phyloP scores from a whole-genome alignment of 2,797 vertebrate species.

The Oreochromis grahami region DNA sequence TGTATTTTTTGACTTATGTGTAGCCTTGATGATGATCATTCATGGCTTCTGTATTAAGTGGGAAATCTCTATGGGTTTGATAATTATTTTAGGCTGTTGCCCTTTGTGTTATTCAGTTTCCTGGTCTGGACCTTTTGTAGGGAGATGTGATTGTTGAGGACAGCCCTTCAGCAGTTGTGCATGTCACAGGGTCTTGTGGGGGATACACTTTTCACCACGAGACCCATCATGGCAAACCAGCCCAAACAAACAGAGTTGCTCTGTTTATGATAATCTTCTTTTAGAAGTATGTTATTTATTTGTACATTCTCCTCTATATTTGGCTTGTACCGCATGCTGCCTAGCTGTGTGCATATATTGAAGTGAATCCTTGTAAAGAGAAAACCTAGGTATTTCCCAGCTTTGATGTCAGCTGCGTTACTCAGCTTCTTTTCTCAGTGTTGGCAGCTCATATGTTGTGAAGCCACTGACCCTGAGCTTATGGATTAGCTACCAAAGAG shows the following conservation, averaged over 20 bases:
- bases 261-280: conserved; percentile 35
- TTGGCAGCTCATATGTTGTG: conserved; percentile 6
- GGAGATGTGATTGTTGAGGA: conserved; percentile 69
- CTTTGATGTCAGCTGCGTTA: conserved; percentile 1
- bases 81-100: conserved; percentile 66
- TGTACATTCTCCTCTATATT: neutral
- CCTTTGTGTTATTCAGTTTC: conserved; percentile 60
- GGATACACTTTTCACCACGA: conserved; percentile 46
- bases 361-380: neutral
- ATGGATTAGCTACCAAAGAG: neutral
- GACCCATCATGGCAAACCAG: conserved; percentile 27
- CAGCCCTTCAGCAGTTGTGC: conserved; percentile 71
- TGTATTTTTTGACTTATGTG: neutral
- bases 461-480: conserved; percentile 15
- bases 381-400: neutral
- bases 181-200: conserved; percentile 60
- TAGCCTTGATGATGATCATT: conserved; percentile 19
- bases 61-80: conserved; percentile 30
- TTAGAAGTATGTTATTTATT: conserved; percentile 28
- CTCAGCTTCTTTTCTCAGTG: neutral
- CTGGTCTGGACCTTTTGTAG: conserved; percentile 23
- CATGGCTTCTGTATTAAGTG: conserved; percentile 11
- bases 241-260: neutral
- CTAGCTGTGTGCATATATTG: neutral
- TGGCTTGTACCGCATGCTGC: neutral